Evolutionary conservation across 2,888 invertebrate genomes (phyloP), one percentile per base, ranked within the genome.

Genomic region (Agriotes lineatus): DNA sequence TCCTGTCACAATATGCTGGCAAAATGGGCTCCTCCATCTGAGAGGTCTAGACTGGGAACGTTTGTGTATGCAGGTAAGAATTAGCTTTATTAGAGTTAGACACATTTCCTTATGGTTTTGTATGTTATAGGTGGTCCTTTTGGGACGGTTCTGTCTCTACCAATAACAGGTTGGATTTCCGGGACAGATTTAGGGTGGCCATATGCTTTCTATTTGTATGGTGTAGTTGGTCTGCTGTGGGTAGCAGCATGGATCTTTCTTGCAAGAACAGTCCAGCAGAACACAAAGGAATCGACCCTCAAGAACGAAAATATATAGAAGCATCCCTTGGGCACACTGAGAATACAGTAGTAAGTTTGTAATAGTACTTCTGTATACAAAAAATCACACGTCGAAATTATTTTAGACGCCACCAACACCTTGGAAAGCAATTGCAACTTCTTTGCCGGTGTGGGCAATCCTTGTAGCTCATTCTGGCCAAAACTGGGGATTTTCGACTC

Each of bases 401-500:
- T 37, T 44, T 45, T 52, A 62, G 67, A 1, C 20, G 5, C 52
- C 62, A 10, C 62, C 86, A 9, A 93, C 91, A 0, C 95, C 95
- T 0, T 95, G 95, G 95, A 83, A 83, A 58, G 85, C 88, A 3
- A 93, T 96, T 69, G 84, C 91, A 50, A 92, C 90, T 0, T 94
- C 94, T 0, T 78, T 90, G 20, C 93, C 95, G 0, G 91, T 95
- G 79, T 90, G 91, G 89, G 90, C 93, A 0, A 85, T 95, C 3
- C 80, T 93, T 1, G 79, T 91, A 1, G 89, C 90, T 0, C 94
- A 95, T 79, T 88, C 90, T 71, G 90, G 91, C 0, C 92, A 94
- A 76, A 90, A 89, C 77, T 92, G 94, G 88, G 94, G 94, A 22
- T 94, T 93, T 84, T 95, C 93, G 91, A 94, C 93, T 20, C 84